Percentiles rank a stretch among this genome's conserved stretches.
Evolutionary conservation across 2,888 invertebrate genomes (phyloP).

Genomic region (Ctena decussata): DNA sequence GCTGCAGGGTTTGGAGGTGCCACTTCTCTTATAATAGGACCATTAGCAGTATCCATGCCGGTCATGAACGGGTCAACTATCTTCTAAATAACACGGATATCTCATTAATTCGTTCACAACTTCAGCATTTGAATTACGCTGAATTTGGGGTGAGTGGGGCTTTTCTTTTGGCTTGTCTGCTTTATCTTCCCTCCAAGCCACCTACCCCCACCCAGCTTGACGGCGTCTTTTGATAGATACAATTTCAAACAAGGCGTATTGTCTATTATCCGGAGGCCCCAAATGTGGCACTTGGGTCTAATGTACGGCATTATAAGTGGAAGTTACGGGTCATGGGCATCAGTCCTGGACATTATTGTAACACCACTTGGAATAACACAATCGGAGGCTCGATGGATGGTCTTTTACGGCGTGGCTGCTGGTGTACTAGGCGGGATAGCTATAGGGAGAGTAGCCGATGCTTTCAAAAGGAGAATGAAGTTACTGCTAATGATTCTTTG

Average conservation of each 20-base stretch:
- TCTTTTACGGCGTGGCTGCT: conserved; percentile 56
- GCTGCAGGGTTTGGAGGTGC: conserved; percentile 27
- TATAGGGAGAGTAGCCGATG: conserved; percentile 73
- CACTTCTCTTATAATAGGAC: not conserved
- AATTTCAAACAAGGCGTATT: not conserved
- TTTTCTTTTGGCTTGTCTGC: not conserved
- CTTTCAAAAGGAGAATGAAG: conserved; percentile 73
- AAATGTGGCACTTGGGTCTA: conserved; percentile 79
- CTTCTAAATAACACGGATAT: not conserved
- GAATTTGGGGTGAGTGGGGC: not conserved
- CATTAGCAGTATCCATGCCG: not conserved
- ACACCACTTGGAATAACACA: conserved; percentile 72
- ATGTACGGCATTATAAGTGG: conserved; percentile 77
- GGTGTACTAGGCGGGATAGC: conserved; percentile 55
- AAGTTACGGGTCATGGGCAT: conserved; percentile 79
- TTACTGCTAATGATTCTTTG: conserved; percentile 50
- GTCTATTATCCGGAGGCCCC: conserved; percentile 29
- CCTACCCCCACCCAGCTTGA: not conserved
- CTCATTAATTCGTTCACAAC: not conserved
- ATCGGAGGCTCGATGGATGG: conserved; percentile 68
- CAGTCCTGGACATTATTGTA: conserved; percentile 82
- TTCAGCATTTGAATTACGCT: not conserved
- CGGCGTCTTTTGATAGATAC: not conserved
- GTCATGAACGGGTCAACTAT: not conserved
- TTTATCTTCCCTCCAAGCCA: not conserved